These are phyloP conservation scores for Gopherus evgoodei DNA, from an alignment of 2,113 vertebrate genomes.

Conservation along the genomic window DNA sequence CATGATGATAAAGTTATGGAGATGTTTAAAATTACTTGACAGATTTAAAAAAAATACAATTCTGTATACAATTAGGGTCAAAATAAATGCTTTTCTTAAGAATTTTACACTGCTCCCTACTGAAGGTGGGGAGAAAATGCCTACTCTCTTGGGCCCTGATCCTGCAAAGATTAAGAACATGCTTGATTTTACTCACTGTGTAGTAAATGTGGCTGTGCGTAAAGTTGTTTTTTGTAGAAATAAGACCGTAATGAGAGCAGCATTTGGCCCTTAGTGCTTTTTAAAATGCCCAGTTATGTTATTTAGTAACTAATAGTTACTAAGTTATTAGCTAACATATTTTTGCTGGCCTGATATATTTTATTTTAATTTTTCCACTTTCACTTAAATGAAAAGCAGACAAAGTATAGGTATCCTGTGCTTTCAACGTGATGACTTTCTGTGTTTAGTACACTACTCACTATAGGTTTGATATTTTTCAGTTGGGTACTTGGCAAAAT, in stretches of 20 bases:
- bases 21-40: conserved; percentile 70
- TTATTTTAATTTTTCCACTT: neutral
- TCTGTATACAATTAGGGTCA: conserved; percentile 10
- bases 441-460: neutral
- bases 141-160: neutral
- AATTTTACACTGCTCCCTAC: neutral
- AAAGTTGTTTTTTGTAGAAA: neutral
- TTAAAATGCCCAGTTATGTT: neutral
- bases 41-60: conserved; percentile 43
- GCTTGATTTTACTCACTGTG: neutral
- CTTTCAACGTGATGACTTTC: neutral
- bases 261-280: neutral
- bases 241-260: neutral
- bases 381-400: neutral
- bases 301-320: neutral
- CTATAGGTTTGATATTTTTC: neutral
- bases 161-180: neutral
- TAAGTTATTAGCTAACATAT: neutral
- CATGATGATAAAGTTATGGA: conserved; percentile 67
- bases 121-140: conserved; percentile 11
- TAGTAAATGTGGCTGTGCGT: fast-evolving
- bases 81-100: conserved; percentile 18
- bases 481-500: neutral
- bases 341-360: neutral
- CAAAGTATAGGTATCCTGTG: neutral